Conservation (phyloP, 2,113 vertebrate species). For the Bubalus kerabau region DNA sequence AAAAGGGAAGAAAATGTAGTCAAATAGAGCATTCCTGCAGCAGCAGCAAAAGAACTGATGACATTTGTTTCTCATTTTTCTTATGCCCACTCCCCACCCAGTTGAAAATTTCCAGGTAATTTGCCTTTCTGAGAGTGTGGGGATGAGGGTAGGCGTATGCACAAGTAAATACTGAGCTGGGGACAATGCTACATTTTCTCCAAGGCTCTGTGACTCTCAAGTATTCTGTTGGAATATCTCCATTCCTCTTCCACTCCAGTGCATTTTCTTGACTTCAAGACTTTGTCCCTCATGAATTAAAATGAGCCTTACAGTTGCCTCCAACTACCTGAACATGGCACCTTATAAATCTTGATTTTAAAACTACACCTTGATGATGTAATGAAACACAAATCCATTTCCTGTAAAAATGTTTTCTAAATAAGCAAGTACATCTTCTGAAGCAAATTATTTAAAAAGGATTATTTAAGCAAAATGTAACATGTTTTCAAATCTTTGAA, state of each 20-base stretch:
- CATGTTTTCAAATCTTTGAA: constrained; percentile 29
- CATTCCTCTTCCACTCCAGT: not conserved
- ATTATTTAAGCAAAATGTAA: constrained; percentile 36
- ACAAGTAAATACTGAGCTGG: not conserved
- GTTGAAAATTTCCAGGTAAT: not conserved
- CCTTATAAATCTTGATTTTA: not conserved
- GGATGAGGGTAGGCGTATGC: fast-evolving
- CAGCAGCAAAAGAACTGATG: not conserved
- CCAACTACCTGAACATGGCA: not conserved
- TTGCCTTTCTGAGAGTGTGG: not conserved
- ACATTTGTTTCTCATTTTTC: not conserved
- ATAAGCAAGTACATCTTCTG: not conserved
- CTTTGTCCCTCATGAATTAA: not conserved
- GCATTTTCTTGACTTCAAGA: not conserved
- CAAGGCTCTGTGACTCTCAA: not conserved
- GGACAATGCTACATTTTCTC: not conserved
- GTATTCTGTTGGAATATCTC: not conserved
- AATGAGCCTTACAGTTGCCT: not conserved
- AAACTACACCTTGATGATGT: constrained; percentile 5
- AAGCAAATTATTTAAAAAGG: not conserved
- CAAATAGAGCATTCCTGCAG: not conserved
- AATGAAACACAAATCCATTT: not conserved
- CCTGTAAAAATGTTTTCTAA: not conserved
- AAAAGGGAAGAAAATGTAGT: not conserved
- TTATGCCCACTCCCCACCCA: not conserved